Conservation (phyloP, 2,888 invertebrate species). For the Tethea ocularis region DNA sequence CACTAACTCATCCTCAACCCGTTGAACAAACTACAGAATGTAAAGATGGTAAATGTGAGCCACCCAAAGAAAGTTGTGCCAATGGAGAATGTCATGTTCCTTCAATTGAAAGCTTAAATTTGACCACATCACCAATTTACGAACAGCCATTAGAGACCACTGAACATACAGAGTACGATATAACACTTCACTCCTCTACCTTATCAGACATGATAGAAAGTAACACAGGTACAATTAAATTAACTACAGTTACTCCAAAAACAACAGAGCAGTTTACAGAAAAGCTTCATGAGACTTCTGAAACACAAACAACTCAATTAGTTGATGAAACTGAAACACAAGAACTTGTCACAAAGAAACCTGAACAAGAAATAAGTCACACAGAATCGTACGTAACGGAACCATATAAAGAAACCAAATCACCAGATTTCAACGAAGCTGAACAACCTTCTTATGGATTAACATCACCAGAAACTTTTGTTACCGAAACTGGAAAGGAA, state of each 20-base stretch:
- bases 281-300: neutral
- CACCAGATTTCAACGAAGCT: neutral
- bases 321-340: neutral
- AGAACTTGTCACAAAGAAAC: slow-evolving; percentile 12
- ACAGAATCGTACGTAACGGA: neutral
- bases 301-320: slow-evolving; percentile 5
- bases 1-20: neutral
- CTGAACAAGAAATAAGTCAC: slow-evolving; percentile 9
- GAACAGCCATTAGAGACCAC: neutral
- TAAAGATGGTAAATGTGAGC: neutral
- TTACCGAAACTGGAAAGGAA: slow-evolving; percentile 16
- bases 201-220: neutral
- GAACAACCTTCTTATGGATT: neutral
- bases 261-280: neutral
- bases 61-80: neutral
- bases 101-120: neutral
- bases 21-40: neutral
- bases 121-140: neutral
- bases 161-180: neutral
- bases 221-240: neutral
- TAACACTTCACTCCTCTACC: neutral
- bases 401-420: neutral
- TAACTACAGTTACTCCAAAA: neutral
- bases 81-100: neutral
- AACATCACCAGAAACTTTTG: slow-evolving; percentile 19